Percentiles rank a stretch among this genome's conserved stretches.
Evolutionary conservation across 1,140 invertebrate genomes (phyloP).

Genomic region (Macrotrachela quadricornifera): DNA sequence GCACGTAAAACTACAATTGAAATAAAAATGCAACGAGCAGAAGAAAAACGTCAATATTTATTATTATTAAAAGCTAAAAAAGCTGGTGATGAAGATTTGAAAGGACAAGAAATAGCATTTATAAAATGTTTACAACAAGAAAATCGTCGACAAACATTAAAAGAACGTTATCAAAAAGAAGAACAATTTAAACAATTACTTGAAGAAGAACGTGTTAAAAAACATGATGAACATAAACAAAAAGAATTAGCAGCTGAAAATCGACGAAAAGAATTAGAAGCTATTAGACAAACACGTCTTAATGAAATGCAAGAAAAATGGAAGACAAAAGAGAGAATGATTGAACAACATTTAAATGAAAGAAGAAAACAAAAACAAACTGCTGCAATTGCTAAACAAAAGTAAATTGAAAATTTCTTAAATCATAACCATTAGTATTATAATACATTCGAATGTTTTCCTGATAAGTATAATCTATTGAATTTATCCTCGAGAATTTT

Average conservation of each 20-base stretch:
- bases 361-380: conserved; percentile 45
- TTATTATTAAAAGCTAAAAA: conserved; percentile 63
- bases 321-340: conserved; percentile 55
- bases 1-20: conserved; percentile 63
- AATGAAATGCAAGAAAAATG: conserved; percentile 54
- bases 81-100: conserved; percentile 88
- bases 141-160: conserved; percentile 62
- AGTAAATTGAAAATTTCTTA: too few species aligned
- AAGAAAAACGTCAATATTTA: conserved; percentile 63
- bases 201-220: conserved; percentile 46
- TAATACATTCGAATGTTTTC: too few species aligned
- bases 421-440: too few species aligned
- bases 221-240: conserved; percentile 68
- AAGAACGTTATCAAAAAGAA: conserved; percentile 41
- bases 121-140: conserved; percentile 86
- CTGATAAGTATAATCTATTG: too few species aligned
- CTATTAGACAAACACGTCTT: conserved; percentile 55
- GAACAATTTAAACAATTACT: conserved; percentile 47
- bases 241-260: conserved; percentile 77
- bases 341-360: conserved; percentile 61
- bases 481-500: too few species aligned
- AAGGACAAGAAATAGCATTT: conserved; percentile 58
- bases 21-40: conserved; percentile 60
- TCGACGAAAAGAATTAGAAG: conserved; percentile 57
- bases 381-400: too few species aligned